Conservation (phyloP, 1,140 invertebrate species). For the Drosophila sechellia region DNA sequence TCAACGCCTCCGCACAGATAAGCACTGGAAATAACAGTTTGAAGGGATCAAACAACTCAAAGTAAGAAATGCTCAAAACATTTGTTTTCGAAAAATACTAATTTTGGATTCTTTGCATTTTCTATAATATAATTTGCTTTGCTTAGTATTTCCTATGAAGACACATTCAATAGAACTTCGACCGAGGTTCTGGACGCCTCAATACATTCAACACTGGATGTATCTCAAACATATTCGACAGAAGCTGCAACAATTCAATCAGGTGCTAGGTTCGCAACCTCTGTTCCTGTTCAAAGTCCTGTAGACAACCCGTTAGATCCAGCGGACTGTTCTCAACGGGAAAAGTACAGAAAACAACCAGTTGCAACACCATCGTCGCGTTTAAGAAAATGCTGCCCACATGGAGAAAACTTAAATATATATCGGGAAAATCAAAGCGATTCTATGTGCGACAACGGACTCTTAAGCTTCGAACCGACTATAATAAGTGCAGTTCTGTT, state of each 20-base stretch:
- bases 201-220: not conserved
- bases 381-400: conserved; percentile 75
- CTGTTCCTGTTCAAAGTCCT: not conserved
- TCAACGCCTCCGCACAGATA: not conserved
- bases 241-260: not conserved
- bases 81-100: too few species aligned
- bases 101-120: too few species aligned
- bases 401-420: conserved; percentile 72
- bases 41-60: not conserved
- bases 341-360: conserved; percentile 62
- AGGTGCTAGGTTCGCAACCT: not conserved
- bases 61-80: not conserved
- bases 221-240: not conserved
- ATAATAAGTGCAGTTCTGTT: conserved; percentile 71
- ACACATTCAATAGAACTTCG: not conserved
- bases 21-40: not conserved
- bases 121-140: too few species aligned
- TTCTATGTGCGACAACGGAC: conserved; percentile 65
- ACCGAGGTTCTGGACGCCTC: not conserved
- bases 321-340: conserved; percentile 72
- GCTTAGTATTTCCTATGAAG: not conserved
- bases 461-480: conserved; percentile 58
- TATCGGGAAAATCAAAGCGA: conserved; percentile 73
- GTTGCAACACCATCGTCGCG: conserved; percentile 39
- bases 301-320: conserved; percentile 32